A percentile compares a stretch with the other conserved stretches of the same genome.
Conservation (phyloP, 2,888 invertebrate species). For the Loripinus fragilis region DNA sequence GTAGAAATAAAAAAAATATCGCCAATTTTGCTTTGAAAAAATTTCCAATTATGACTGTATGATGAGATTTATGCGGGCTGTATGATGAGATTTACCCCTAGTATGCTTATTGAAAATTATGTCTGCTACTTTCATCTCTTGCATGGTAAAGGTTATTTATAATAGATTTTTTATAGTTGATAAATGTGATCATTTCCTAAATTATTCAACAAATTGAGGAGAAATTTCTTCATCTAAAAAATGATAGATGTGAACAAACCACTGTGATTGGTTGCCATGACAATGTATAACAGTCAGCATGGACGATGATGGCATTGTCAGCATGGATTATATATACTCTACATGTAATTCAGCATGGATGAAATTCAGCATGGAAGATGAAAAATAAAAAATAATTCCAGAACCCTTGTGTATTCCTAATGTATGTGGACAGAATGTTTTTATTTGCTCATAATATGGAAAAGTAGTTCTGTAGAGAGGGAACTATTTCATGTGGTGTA, state of each 20-base stretch:
- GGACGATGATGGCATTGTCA: background rate
- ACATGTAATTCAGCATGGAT: conserved; percentile 2
- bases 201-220: conserved; percentile 12
- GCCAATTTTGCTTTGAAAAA: too few species aligned
- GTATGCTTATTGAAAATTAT: too few species aligned
- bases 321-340: background rate
- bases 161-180: background rate
- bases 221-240: background rate
- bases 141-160: too few species aligned
- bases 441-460: conserved; percentile 9
- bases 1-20: too few species aligned
- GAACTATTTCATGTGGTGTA: conserved; percentile 4
- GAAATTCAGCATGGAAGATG: conserved; percentile 5
- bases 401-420: background rate
- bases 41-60: too few species aligned
- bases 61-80: too few species aligned
- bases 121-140: too few species aligned
- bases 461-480: background rate
- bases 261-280: conserved; percentile 18
- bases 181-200: conserved; percentile 4
- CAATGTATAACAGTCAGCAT: conserved; percentile 1
- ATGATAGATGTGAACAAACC: conserved; percentile 20
- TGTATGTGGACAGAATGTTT: background rate
- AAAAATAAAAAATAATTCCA: conserved; percentile 5
- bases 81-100: too few species aligned